Percentiles rank a stretch among this genome's conserved stretches.
These are phyloP conservation scores for Sarcophilus harrisii DNA, from an alignment of 2,797 vertebrate genomes.

Conservation along the genomic window DNA sequence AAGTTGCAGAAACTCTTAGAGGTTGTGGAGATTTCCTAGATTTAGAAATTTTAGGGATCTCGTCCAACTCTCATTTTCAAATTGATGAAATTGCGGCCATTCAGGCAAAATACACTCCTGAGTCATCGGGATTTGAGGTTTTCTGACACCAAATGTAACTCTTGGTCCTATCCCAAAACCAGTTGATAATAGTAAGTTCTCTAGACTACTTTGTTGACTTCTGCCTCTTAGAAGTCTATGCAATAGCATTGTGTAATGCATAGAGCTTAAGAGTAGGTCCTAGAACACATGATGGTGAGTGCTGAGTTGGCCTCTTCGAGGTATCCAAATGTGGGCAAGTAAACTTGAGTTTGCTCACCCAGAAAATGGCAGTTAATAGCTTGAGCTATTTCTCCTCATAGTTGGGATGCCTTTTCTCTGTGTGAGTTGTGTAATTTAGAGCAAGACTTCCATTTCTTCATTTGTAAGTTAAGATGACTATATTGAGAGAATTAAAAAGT, in stretches of 20 bases:
- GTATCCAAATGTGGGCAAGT: not conserved
- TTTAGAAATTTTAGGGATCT: not conserved
- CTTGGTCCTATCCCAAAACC: not conserved
- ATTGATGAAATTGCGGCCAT: not conserved
- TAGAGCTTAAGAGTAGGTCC: not conserved
- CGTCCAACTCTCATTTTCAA: not conserved
- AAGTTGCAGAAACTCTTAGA: not conserved
- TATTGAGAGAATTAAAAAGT: not conserved
- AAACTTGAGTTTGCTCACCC: not conserved
- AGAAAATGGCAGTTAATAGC: not conserved
- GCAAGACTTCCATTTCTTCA: not conserved
- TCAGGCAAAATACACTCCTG: not conserved
- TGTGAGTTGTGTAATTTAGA: not conserved
- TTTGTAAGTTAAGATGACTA: not conserved
- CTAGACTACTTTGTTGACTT: not conserved
- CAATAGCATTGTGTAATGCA: not conserved
- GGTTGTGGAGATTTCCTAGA: not conserved
- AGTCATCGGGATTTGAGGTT: not conserved
- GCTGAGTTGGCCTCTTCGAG: not conserved
- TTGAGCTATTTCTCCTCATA: not conserved
- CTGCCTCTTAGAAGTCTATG: not conserved
- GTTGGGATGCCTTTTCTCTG: not conserved
- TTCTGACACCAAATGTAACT: not conserved
- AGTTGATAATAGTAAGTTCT: not conserved
- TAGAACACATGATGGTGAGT: not conserved